Evolutionary conservation across 2,113 vertebrate species (phyloP).

Genomic region (Actenoides lindsayi): DNA sequence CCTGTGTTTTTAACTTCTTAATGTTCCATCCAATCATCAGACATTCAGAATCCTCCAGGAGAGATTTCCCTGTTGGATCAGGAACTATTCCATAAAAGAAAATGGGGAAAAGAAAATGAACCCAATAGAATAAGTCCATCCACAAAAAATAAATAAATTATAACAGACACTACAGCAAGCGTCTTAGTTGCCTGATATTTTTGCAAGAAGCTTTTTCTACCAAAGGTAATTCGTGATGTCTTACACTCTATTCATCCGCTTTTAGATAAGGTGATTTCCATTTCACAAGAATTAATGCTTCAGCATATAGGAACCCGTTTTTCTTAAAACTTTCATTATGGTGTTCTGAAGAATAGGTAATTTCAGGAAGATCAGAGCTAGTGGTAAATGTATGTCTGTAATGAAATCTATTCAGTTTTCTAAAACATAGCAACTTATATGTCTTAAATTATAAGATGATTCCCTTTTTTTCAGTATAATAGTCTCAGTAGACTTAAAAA

Average conservation of each 20-base stretch:
- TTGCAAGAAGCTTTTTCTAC: background rate
- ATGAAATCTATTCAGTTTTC: slow-evolving; percentile 28
- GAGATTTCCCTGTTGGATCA: background rate
- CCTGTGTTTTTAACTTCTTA: background rate
- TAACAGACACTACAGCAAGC: background rate
- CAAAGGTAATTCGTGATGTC: background rate
- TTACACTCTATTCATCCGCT: background rate
- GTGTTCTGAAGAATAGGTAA: slow-evolving; percentile 30
- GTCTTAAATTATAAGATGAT: background rate
- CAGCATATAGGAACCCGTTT: background rate
- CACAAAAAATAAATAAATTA: background rate
- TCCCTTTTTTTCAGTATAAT: background rate
- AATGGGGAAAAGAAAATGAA: background rate
- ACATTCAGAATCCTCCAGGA: background rate
- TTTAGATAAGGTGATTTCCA: slow-evolving; percentile 21
- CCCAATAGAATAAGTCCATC: background rate
- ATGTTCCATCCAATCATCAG: background rate
- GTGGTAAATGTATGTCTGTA: background rate
- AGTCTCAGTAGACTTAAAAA: background rate
- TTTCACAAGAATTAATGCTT: slow-evolving; percentile 22
- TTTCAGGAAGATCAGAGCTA: slow-evolving; percentile 15
- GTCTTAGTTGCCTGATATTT: background rate
- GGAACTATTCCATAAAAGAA: background rate
- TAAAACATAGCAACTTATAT: slow-evolving; percentile 7
- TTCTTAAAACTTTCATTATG: background rate